Base-by-base conservation (phyloP, 2,113 vertebrate genomes). In the Protobothrops mucrosquamatus region DNA sequence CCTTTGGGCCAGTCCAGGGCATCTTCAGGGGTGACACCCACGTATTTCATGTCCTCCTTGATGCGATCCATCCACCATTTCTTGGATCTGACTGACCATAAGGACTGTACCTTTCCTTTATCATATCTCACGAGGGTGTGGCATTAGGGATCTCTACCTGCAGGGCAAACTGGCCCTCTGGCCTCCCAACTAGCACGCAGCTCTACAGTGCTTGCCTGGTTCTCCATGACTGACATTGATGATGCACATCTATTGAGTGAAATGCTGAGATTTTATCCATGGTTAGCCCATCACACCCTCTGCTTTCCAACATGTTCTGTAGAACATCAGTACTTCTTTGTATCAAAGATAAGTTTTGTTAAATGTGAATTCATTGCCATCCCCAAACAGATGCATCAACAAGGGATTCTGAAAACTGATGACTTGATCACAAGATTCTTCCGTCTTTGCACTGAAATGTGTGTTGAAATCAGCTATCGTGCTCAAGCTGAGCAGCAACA, bases 401-500 rank as follows among this genome's bases (percentile, higher is more conserved):
- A 99, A 96, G 99, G 99, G 64, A 99, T 99, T 94, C 97, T 99
- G 96, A 99, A 99, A 97, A 99, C 99, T 0, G 99, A 99, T 34
- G 99, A 99, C 96, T 97, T 99, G 94, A 99, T 99, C 96, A 99
- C 99, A 0, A 98, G 99, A 14, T 99, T 99, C 95, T 99, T 99
- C 96, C 98, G 99, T 48, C 98, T 99, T 6, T 99, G 99, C 97
- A 99, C 99, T 0, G 99, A 99, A 95, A 99, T 99, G 99, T 99
- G 99, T 56, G 99, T 99, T 89, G 99, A 99, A 95, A 99, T 99
- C 96, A 99, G 99, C 96, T 99, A 99, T 51, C 98, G 99, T 3
- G 99, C 99, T 4, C 99, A 99, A 96, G 99, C 99, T 0, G 99
- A 99, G 95, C 99, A 99, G 24, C 99, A 99, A 97, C 99, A 99